Evolutionary conservation across 2,888 invertebrate species (phyloP).

Genomic region (Amphimallon solstitiale): DNA sequence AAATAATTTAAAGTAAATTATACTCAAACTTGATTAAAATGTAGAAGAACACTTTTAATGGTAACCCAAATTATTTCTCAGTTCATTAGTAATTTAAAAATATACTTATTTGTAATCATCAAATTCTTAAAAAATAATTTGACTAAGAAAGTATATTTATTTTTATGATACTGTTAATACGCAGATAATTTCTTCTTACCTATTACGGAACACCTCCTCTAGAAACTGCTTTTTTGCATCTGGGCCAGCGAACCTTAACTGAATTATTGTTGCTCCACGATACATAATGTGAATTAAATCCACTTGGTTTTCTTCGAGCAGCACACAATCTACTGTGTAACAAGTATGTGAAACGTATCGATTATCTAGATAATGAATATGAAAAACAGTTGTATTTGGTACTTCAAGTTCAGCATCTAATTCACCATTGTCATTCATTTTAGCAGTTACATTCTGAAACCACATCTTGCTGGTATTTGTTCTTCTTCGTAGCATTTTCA

Average conservation of each 20-base stretch:
- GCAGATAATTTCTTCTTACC: conserved; percentile 4
- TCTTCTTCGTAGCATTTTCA: conserved; percentile 20
- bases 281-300: conserved; percentile 9
- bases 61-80: too few relatives aligned
- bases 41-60: too few relatives aligned
- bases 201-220: background rate
- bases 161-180: conserved; percentile 8
- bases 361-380: conserved; percentile 7
- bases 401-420: conserved; percentile 8
- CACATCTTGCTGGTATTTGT: conserved; percentile 15
- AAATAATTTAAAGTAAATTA: background rate
- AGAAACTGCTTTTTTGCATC: conserved; percentile 2
- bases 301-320: conserved; percentile 1
- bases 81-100: conserved; percentile 1
- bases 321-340: conserved; percentile 3
- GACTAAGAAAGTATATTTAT: conserved; percentile 1
- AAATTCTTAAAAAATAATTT: background rate
- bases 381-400: background rate
- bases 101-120: background rate
- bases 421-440: conserved; percentile 3
- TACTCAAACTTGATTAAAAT: background rate
- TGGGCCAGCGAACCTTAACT: conserved; percentile 8
- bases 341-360: background rate
- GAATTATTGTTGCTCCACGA: conserved; percentile 1
- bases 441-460: background rate